Evolutionary conservation across 2,113 vertebrate genomes (phyloP).

Genomic region (Cebidichthys violaceus): DNA sequence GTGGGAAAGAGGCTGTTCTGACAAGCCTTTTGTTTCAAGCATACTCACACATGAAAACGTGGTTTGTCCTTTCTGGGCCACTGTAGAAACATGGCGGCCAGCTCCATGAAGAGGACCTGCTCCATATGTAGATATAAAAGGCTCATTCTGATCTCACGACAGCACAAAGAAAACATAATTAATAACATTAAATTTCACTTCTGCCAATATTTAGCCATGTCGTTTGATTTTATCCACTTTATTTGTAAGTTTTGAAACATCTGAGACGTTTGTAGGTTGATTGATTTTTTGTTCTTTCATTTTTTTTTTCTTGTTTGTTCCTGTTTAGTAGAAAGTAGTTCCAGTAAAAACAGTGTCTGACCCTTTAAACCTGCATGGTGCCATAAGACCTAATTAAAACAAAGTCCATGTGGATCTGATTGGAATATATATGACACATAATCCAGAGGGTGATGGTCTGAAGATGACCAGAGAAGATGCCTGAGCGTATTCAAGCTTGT

Average conservation of each 20-base stretch:
- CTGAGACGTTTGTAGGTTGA: background rate
- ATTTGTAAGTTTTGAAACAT: background rate
- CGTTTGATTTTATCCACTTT: no score
- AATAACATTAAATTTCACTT: background rate
- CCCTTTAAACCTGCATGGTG: background rate
- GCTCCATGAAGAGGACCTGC: no score
- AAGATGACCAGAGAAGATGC: conserved; percentile 42
- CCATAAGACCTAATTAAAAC: background rate
- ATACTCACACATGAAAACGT: no score
- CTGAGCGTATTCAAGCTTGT: conserved; percentile 56
- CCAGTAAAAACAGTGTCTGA: background rate
- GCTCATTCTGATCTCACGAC: background rate
- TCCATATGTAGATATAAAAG: no score
- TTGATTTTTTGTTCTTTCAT: background rate
- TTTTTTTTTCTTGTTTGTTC: background rate
- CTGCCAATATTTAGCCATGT: no score
- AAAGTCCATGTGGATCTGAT: conserved; percentile 18
- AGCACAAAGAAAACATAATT: background rate
- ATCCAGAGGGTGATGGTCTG: conserved; percentile 21
- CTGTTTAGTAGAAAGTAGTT: background rate
- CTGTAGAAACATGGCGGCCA: no score
- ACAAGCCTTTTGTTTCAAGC: background rate
- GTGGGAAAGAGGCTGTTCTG: background rate
- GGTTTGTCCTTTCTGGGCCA: no score
- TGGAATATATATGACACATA: conserved; percentile 13